Evolutionary conservation across 1,140 invertebrate genomes (phyloP), one percentile per base, ranked within the genome.

Genomic region (Telenomus remus): DNA sequence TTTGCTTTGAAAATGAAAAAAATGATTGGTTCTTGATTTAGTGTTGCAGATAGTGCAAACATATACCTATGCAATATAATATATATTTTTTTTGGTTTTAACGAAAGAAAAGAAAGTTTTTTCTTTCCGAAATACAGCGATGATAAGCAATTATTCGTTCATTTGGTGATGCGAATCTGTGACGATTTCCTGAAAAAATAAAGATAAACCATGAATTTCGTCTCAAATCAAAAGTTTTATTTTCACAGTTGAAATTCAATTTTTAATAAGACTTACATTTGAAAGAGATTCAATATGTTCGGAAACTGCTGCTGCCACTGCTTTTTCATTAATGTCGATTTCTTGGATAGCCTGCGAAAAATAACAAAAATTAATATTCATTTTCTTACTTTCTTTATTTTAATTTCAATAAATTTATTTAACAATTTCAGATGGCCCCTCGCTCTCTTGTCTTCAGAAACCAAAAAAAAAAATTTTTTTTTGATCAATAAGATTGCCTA

Each of bases 61-160:
- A 85, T 87, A 87, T 87, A 87, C 86, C 84, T 87, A 87, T 87
- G 86, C 86, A 86, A 87, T 87, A 87, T 88, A 87, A 80, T 84
- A 80, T 74, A 72, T 55, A n/a, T 34, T 35, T 56, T 85, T 86
- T 88, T 88, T 87, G 87, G 85, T 88, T 88, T 87, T 88, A 87
- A 85, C 82, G 86, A 86, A 84, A 87, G 82, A 88, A 88, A 88
- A 86, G 81, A 87, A 86, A 78, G 82, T 27, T 27, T 27, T n/a
- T 87, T 87, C 82, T 71, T 88, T 82, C 83, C 85, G 87, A 87
- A 86, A 84, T 87, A 85, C 79, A 86, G 83, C 87, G 59, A 83
- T 86, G 43, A 55, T 64, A 83, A 82, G 71, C 79, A 79, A 60
- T 87, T 88, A 88, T 86, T 88, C 86, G 69, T 85, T 87, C 61